Evolutionary conservation across 2,113 vertebrate genomes (phyloP), one percentile per base, ranked within the genome.

Genomic region (Triplophysa tibetana): DNA sequence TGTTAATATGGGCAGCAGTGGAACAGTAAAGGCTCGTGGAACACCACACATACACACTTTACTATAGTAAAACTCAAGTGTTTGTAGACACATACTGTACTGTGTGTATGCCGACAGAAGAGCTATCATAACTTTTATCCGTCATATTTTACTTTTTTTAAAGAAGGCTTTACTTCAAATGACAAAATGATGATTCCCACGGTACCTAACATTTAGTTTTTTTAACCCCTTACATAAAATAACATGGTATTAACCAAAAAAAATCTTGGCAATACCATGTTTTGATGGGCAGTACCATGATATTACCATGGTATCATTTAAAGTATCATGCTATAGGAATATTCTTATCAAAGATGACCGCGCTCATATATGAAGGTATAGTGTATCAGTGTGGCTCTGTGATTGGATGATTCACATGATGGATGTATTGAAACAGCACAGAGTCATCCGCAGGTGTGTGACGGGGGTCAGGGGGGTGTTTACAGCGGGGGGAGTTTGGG

Each of bases 401-500:
- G 54, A 56, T 56, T n/a, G 19, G 41, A 16, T 2, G 29, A 23
- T 38, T 58, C 29, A 74, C 7, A 61, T 43, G 8, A 48, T 7
- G 19, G 54, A 19, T 26, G 10, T 70, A 61, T 60, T 48, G 67
- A 45, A 78, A 81, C 75, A 84, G 77, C 63, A 81, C 82, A 67
- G 62, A 43, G 77, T 74, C 61, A 65, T 82, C 77, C 75, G 52
- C 12, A 75, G 61, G 61, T 52, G 61, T 14, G 41, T 54, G 76
- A 75, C 24, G 63, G 23, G 56, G 16, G 69, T 83, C 21, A 48
- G 82, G 74, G 70, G 17, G 38, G 62, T 67, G 77, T 80, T 89
- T 83, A 89, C 86, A 92, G 88, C 75, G 93, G 95, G 21, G 96
- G 94, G 82, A 97, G 93, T 87, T 93, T 93, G 0, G 94, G 93